A percentile compares a stretch with the other conserved stretches of the same genome.
These are phyloP conservation scores for Oncorhynchus gorbuscha DNA, from an alignment of 2,113 vertebrate genomes.

Conservation along the genomic window DNA sequence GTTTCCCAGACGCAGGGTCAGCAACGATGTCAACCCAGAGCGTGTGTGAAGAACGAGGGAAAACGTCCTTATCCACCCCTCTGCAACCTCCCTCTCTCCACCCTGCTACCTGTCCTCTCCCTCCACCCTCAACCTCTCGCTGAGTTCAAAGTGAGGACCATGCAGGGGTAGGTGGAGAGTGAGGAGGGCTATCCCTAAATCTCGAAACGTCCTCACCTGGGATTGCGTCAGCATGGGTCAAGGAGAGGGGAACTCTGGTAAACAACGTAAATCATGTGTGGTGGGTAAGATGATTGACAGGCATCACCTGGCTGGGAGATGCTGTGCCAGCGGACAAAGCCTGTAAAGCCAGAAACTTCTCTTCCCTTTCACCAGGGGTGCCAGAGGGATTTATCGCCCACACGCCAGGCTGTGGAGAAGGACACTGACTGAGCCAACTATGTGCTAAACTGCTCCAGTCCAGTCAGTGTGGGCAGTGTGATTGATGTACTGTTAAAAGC, in stretches of 20 bases:
- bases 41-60: constrained; percentile 75
- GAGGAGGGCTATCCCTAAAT: not conserved
- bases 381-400: not conserved
- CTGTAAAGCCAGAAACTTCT: constrained; percentile 23
- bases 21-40: constrained; percentile 82
- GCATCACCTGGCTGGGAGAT: constrained; percentile 2
- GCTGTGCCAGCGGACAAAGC: not conserved
- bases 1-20: constrained; percentile 87
- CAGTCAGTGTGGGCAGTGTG: not conserved
- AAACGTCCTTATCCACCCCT: not conserved
- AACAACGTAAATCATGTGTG: not conserved
- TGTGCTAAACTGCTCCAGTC: not conserved
- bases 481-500: constrained; percentile 39
- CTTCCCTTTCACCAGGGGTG: constrained; percentile 28
- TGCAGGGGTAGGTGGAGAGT: constrained; percentile 6
- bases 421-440: not conserved
- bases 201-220: constrained; percentile 9
- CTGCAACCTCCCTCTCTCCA: not conserved
- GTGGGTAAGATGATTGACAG: not conserved
- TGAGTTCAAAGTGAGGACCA: constrained; percentile 5
- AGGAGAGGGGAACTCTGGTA: not conserved
- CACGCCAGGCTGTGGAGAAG: not conserved
- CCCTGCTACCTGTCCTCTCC: not conserved
- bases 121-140: constrained; percentile 6
- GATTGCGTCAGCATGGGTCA: constrained; percentile 8